Evolutionary conservation across 2,888 invertebrate species (phyloP), one percentile per base, ranked within the genome.

Genomic region (Sarcophaga carnaria): DNA sequence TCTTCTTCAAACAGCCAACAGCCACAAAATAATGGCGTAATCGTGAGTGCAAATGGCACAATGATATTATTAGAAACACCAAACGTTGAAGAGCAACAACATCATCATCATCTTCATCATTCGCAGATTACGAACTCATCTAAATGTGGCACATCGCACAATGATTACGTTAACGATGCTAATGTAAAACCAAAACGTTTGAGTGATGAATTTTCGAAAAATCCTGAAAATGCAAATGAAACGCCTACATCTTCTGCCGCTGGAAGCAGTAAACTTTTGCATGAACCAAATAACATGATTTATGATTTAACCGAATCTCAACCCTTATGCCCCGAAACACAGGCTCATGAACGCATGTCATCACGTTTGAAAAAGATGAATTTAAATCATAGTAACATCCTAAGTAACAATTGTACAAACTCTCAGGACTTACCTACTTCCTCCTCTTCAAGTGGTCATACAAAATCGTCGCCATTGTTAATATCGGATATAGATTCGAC

Each of bases 51-150:
- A 66, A 91, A 91, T 77, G 92, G 92, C 25, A 90, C 90, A 25
- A 91, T 91, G 81, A 92, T 93, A 75, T 93, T 91, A 75, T 86
- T 93, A 63, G 93, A 93, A 88, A 93, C 93, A 20, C 93, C 93
- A 45, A 91, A 93, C 67, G 91, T 93, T 8, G 93, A 93, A 77
- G 93, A 93, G 70, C 90, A 91, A 75, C 90, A 90, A 78, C 89
- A 90, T 47, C 86, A 90, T 75, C 86, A 89, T 69, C 88, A 88
- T 80, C 76, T 84, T n/a, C 76, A 85, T 20, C 83, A 77, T 67
- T 12, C 83, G 11, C 76, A 80, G 62, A 49, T 63, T 8, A n/a
- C 12, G 49, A 67, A 67, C 5, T 54, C 76, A 6, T 67, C 77
- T 5, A 80, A 80, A 63, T 12, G 12, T 12, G 80, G 10, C 14